A percentile compares a stretch with the other conserved stretches of the same genome.
phyloP scores from a whole-genome alignment of 92 coral and sea anemone genomes.

The Montipora capitata region DNA sequence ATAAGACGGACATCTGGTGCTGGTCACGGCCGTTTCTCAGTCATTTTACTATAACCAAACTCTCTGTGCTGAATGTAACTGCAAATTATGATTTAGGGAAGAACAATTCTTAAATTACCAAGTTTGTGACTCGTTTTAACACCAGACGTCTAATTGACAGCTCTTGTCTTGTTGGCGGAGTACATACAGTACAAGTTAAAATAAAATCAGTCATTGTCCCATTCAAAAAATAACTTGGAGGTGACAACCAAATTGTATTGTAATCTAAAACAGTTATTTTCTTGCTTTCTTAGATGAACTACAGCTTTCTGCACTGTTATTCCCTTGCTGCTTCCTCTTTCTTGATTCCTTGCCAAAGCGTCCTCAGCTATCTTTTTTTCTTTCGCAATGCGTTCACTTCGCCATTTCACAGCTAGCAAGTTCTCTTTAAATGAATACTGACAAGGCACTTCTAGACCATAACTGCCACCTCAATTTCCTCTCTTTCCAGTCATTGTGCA shows the following conservation, averaged over 20 bases:
- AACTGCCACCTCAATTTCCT: background rate
- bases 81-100: too few relatives aligned
- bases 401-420: constrained; percentile 2
- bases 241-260: too few relatives aligned
- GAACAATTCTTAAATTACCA: too few relatives aligned
- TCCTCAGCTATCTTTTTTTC: constrained; percentile 20
- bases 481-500: constrained; percentile 1
- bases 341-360: constrained; percentile 17
- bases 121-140: too few relatives aligned
- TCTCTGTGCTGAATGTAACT: too few relatives aligned
- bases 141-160: too few relatives aligned
- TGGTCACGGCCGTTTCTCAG: constrained; percentile 58
- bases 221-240: too few relatives aligned
- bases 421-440: constrained; percentile 16
- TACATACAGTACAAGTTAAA: too few relatives aligned
- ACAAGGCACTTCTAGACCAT: constrained; percentile 5
- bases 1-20: constrained; percentile 72
- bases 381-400: constrained; percentile 13
- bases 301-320: constrained; percentile 23
- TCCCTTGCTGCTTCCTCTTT: constrained; percentile 33
- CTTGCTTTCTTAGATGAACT: constrained; percentile 21
- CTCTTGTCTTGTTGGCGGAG: too few relatives aligned
- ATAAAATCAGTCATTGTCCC: too few relatives aligned
- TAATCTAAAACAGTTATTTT: constrained; percentile 3
- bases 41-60: constrained; percentile 34